Conservation (phyloP, 2,113 vertebrate genomes). For the Dascyllus trimaculatus region DNA sequence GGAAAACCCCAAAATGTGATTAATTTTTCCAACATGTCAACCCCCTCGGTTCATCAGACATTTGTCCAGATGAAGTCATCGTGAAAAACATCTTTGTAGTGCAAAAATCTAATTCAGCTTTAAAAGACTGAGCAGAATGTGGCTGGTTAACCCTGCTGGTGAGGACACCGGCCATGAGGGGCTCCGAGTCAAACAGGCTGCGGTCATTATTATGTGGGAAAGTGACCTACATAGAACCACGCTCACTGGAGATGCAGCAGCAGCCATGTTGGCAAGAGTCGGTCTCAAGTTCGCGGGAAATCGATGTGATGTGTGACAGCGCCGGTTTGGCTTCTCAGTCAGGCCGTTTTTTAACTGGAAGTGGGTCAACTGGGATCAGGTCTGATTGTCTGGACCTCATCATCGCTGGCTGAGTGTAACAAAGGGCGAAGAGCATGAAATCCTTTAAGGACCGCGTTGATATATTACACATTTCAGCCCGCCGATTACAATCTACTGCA, state of each 20-base stretch:
- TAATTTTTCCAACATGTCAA: constrained; percentile 2
- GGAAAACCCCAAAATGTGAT: constrained; percentile 3
- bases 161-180: constrained; percentile 6
- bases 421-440: not conserved
- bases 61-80: constrained; percentile 1
- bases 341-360: not conserved
- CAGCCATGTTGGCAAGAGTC: constrained; percentile 14
- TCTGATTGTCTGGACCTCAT: constrained; percentile 36
- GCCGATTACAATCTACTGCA: not conserved
- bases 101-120: not conserved
- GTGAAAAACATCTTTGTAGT: constrained; percentile 3
- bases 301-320: constrained; percentile 32
- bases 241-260: constrained; percentile 1
- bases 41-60: not conserved
- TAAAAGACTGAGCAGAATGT: not conserved
- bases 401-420: constrained; percentile 7
- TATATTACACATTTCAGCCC: not conserved
- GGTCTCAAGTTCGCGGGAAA: constrained; percentile 19
- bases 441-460: not conserved
- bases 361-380: constrained; percentile 31
- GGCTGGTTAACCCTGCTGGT: not conserved
- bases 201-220: constrained; percentile 43
- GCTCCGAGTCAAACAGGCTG: constrained; percentile 32
- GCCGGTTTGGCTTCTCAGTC: constrained; percentile 6
- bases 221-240: constrained; percentile 47